Conservation (phyloP, 2,797 vertebrate genomes). For the Chiroxiphia lanceolata region DNA sequence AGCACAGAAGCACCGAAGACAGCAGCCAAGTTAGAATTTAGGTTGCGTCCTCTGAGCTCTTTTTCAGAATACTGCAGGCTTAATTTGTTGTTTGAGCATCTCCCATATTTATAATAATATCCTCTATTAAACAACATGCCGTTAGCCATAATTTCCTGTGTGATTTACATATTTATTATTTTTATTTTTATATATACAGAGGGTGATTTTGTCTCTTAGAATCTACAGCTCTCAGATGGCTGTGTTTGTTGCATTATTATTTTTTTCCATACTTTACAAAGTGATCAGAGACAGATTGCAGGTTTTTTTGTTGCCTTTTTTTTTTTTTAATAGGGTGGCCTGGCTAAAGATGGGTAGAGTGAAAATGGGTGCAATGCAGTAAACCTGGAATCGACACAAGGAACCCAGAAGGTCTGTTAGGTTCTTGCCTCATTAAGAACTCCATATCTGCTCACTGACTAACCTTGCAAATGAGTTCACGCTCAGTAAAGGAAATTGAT, state of each 20-base stretch:
- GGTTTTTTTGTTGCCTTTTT: background rate
- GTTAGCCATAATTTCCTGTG: constrained; percentile 56
- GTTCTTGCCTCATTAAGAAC: constrained; percentile 76
- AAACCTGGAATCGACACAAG: constrained; percentile 49
- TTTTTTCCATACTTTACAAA: background rate
- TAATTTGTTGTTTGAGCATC: constrained; percentile 60
- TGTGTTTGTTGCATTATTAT: background rate
- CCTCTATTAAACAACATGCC: constrained; percentile 63
- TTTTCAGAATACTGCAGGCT: constrained; percentile 20
- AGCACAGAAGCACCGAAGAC: background rate
- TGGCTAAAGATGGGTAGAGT: background rate
- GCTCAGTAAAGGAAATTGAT: constrained; percentile 85
- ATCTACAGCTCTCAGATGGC: constrained; percentile 5
- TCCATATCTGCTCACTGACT: constrained; percentile 69
- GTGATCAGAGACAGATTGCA: background rate
- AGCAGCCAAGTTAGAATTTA: constrained; percentile 66
- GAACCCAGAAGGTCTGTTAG: constrained; percentile 60
- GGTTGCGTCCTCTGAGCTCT: constrained; percentile 50
- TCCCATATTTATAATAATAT: constrained; percentile 61
- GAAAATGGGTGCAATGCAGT: constrained; percentile 66
- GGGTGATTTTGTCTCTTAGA: constrained; percentile 32
- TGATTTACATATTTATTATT: constrained; percentile 67
- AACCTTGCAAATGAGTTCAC: constrained; percentile 77
- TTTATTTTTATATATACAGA: constrained; percentile 57
- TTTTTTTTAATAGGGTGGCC: background rate